phyloP scores from a whole-genome alignment of 2,888 invertebrate species.

The Parelbella ahira region DNA sequence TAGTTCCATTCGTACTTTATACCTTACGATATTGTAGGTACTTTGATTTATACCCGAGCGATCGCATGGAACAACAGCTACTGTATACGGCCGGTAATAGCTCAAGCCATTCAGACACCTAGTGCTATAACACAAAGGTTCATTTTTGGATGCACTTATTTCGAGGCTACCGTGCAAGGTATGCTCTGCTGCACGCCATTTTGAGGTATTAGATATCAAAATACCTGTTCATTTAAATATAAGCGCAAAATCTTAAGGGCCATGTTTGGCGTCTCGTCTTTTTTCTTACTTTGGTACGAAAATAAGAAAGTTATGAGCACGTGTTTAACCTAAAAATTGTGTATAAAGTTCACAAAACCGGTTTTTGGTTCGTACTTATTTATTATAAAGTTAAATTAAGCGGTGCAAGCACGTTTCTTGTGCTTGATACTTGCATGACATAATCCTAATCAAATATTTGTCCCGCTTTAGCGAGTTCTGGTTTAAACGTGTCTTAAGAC shows the following conservation, averaged over 20 bases:
- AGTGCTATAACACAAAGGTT: background rate
- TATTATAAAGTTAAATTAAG: too few relatives aligned
- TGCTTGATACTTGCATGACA: too few relatives aligned
- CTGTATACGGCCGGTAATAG: slow-evolving; percentile 6
- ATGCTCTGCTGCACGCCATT: slow-evolving; percentile 18
- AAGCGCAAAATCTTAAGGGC: slow-evolving; percentile 5
- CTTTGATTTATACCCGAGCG: slow-evolving; percentile 15
- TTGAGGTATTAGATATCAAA: slow-evolving; percentile 26
- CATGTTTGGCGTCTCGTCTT: background rate
- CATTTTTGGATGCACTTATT: background rate
- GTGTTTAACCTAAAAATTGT: too few relatives aligned
- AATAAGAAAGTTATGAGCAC: too few relatives aligned
- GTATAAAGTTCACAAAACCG: too few relatives aligned
- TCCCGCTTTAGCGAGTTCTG: too few relatives aligned
- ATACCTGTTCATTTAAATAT: slow-evolving; percentile 19
- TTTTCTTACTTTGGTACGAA: too few relatives aligned
- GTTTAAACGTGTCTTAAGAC: too few relatives aligned
- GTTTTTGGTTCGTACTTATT: too few relatives aligned
- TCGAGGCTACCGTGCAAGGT: slow-evolving; percentile 9
- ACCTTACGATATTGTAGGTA: background rate
- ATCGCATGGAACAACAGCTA: slow-evolving; percentile 22
- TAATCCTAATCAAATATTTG: too few relatives aligned
- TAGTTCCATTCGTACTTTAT: background rate
- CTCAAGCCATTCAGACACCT: slow-evolving; percentile 1
- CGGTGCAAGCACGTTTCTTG: too few relatives aligned